These are phyloP conservation scores for Rhagonycha lutea DNA, from an alignment of 2,888 invertebrate genomes.

Conservation along the genomic window DNA sequence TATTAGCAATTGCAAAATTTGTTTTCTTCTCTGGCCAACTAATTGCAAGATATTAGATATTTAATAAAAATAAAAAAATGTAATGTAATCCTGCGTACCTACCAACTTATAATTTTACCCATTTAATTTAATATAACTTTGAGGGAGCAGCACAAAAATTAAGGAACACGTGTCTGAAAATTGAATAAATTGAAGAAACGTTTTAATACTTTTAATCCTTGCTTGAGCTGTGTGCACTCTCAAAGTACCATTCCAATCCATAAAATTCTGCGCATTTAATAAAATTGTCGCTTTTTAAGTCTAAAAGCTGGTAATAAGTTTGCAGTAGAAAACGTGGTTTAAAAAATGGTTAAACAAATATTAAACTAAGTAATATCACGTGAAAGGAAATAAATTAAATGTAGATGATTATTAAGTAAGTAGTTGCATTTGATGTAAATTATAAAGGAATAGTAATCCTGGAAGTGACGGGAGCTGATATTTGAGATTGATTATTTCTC, in stretches of 20 bases:
- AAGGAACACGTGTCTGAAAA: not conserved
- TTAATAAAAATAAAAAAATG: not conserved
- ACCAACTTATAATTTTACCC: not conserved
- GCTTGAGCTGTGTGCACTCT: not conserved
- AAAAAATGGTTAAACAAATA: not conserved
- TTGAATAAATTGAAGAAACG: not conserved
- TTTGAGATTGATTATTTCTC: conserved; percentile 37
- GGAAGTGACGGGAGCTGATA: conserved; percentile 16
- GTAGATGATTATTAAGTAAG: not conserved
- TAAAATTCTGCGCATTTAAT: not conserved
- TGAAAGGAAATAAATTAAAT: not conserved
- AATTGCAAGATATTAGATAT: not conserved
- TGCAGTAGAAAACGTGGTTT: not conserved
- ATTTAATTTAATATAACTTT: not conserved
- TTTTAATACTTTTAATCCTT: not conserved
- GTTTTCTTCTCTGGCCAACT: not conserved
- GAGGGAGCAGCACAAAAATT: not conserved
- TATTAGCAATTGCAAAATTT: not conserved
- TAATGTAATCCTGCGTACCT: not conserved
- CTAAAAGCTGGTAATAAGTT: not conserved
- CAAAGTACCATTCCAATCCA: not conserved
- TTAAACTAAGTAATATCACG: not conserved
- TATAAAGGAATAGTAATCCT: conserved; percentile 4
- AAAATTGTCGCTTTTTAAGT: not conserved
- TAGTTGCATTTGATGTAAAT: conserved; percentile 3